Conservation (phyloP, 2,797 vertebrate species). For the Rachycentron canadum region DNA sequence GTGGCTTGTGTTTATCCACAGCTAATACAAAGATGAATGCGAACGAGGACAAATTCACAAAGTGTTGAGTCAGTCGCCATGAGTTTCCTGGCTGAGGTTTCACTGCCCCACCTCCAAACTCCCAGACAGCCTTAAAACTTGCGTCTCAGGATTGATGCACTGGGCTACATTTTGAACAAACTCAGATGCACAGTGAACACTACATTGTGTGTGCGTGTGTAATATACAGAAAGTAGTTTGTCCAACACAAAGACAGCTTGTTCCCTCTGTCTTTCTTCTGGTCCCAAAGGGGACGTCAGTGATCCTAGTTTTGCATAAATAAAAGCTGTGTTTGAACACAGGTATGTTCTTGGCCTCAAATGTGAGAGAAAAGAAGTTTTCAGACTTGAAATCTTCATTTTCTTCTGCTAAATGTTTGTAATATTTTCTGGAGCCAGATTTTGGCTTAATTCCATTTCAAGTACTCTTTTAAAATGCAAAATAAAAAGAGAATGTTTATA, state of each 20-base stretch:
- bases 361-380: neutral
- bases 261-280: slow-evolving; percentile 18
- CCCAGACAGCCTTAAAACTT: slow-evolving; percentile 17
- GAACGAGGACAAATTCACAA: neutral
- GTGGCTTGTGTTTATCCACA: slow-evolving; percentile 9
- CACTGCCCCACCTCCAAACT: neutral
- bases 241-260: slow-evolving; percentile 20
- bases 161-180: slow-evolving; percentile 9
- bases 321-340: neutral
- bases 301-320: neutral
- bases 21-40: slow-evolving; percentile 40
- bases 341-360: neutral
- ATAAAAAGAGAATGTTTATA: too few relatives aligned
- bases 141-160: neutral
- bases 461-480: too few relatives aligned
- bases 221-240: neutral
- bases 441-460: too few relatives aligned
- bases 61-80: neutral
- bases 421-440: too few relatives aligned
- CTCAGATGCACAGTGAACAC: neutral
- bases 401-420: too few relatives aligned
- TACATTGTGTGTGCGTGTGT: neutral
- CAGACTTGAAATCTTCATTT: too few relatives aligned
- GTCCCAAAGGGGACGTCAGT: neutral
- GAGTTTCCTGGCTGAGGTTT: slow-evolving; percentile 26